These are phyloP conservation scores for Caenorhabditis sp. DNA, from an alignment of 2,888 invertebrate species.

Conservation along the genomic window DNA sequence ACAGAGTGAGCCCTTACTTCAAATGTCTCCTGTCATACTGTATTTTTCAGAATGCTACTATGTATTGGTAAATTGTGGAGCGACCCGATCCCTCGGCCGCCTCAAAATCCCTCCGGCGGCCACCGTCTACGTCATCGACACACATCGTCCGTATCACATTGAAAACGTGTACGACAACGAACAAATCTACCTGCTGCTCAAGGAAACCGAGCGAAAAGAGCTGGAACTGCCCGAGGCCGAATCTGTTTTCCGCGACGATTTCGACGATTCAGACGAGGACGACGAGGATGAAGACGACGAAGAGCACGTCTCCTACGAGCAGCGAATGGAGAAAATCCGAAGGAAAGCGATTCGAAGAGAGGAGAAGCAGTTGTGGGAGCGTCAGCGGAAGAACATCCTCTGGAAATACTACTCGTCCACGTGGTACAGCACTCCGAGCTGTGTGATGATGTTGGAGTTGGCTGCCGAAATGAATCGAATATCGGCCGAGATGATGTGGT, in stretches of 20 bases:
- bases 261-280: conserved; percentile 59
- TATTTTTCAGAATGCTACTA: conserved; percentile 50
- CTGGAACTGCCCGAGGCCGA: conserved; percentile 58
- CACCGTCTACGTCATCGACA: conserved; percentile 71
- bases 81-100: conserved; percentile 59
- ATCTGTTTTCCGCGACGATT: too few species aligned
- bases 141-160: conserved; percentile 72
- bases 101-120: conserved; percentile 58
- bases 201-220: conserved; percentile 52
- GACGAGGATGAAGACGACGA: conserved; percentile 59
- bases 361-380: conserved; percentile 65
- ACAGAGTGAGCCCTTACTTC: conserved; percentile 45
- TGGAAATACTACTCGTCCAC: conserved; percentile 74
- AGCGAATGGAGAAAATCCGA: conserved; percentile 51
- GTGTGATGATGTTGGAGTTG: conserved; percentile 70
- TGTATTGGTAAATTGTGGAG: conserved; percentile 75
- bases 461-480: conserved; percentile 69
- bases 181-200: conserved; percentile 57
- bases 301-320: conserved; percentile 38
- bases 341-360: conserved; percentile 59
- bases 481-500: conserved; percentile 72
- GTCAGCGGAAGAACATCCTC: conserved; percentile 62
- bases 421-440: conserved; percentile 67
- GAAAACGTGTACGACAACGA: conserved; percentile 72
- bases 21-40: neutral